phyloP scores from a whole-genome alignment of 2,113 vertebrate species.

The Alligator mississippiensis region DNA sequence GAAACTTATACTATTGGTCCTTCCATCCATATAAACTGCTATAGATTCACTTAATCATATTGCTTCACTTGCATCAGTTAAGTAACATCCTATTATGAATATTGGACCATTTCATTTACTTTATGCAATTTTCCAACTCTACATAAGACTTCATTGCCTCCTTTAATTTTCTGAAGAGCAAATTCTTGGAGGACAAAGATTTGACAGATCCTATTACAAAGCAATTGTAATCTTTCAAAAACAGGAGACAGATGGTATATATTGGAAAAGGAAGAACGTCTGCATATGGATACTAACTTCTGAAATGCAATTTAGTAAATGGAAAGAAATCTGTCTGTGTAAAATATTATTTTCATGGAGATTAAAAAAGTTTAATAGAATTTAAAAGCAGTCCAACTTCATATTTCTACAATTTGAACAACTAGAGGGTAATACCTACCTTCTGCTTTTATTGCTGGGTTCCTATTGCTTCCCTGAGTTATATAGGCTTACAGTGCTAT shows the following conservation, averaged over 20 bases:
- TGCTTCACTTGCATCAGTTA: background rate
- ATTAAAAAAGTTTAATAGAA: no score
- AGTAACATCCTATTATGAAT: background rate
- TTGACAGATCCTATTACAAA: background rate
- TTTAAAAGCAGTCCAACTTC: no score
- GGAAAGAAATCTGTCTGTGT: no score
- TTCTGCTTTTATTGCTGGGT: no score
- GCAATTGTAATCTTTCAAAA: no score
- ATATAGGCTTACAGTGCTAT: no score
- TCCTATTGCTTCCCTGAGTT: no score
- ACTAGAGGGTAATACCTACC: no score
- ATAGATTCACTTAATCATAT: background rate
- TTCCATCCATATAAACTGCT: background rate
- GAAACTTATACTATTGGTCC: background rate
- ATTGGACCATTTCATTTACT: background rate
- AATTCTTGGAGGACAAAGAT: background rate
- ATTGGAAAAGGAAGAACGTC: background rate
- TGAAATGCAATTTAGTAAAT: background rate
- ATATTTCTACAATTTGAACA: no score
- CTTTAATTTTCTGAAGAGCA: background rate
- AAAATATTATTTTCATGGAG: no score
- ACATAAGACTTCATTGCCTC: background rate
- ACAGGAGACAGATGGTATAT: background rate
- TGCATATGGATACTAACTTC: background rate
- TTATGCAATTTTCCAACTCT: background rate